phyloP scores from a whole-genome alignment of 1,140 invertebrate species.

The Centruroides vittatus region DNA sequence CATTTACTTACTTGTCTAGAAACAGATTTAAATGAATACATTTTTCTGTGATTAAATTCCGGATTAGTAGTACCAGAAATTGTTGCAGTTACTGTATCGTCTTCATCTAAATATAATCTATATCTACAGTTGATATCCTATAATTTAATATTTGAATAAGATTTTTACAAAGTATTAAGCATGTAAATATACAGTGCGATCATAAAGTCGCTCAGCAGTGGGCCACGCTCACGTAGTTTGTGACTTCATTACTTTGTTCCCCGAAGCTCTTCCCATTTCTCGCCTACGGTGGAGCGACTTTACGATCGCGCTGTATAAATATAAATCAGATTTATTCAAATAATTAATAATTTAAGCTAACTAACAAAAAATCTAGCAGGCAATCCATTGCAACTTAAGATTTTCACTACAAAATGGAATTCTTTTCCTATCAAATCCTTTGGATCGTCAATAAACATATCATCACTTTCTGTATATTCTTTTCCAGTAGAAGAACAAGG shows the following conservation, averaged over 20 bases:
- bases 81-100: slow-evolving; percentile 30
- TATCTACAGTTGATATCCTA: slow-evolving; percentile 39
- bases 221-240: neutral
- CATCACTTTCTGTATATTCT: slow-evolving; percentile 35
- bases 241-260: neutral
- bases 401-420: slow-evolving; percentile 34
- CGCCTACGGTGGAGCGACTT: neutral
- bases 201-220: too few species aligned
- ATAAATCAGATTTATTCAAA: neutral
- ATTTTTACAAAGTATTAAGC: too few species aligned
- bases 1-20: slow-evolving; percentile 30
- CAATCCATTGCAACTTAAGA: slow-evolving; percentile 32
- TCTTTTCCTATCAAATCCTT: slow-evolving; percentile 31
- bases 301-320: neutral
- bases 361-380: slow-evolving; percentile 36
- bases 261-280: neutral
- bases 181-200: too few species aligned
- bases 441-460: slow-evolving; percentile 35
- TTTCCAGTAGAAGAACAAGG: slow-evolving; percentile 32
- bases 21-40: slow-evolving; percentile 29
- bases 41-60: slow-evolving; percentile 36
- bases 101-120: slow-evolving; percentile 33
- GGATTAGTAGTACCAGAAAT: slow-evolving; percentile 35
- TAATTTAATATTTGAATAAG: neutral
- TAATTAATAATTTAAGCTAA: neutral